Conservation (phyloP, 2,888 invertebrate genomes). For the Athrips mouffetella region DNA sequence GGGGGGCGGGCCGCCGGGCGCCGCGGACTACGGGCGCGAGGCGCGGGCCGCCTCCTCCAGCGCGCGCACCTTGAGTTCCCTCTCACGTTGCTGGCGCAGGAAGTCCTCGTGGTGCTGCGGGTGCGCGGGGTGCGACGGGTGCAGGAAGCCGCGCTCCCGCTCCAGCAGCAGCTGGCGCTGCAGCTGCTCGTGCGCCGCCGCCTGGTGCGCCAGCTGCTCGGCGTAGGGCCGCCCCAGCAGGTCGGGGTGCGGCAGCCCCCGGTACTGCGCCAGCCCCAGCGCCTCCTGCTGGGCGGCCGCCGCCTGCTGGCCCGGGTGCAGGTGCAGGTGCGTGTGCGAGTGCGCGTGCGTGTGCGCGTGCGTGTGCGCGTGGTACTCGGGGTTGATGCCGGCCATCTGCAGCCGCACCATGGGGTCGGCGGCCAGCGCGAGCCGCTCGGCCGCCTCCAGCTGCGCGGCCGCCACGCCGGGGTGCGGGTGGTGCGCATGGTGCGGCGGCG, state of each 20-base stretch:
- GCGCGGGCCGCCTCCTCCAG: constrained; percentile 90
- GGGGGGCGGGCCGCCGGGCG: constrained; percentile 17
- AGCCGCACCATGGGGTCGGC: constrained; percentile 95
- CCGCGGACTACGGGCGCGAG: constrained; percentile 57
- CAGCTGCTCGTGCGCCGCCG: constrained; percentile 90
- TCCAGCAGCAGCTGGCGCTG: constrained; percentile 91
- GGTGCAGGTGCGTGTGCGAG: constrained; percentile 91
- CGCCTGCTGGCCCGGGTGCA: constrained; percentile 86
- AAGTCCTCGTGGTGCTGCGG: constrained; percentile 74
- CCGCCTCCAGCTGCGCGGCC: constrained; percentile 83
- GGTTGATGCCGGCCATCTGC: constrained; percentile 94
- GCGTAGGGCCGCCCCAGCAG: constrained; percentile 89
- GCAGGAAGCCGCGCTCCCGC: constrained; percentile 83
- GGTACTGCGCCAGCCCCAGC: constrained; percentile 71
- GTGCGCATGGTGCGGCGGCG: constrained; percentile 78
- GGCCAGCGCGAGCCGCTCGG: constrained; percentile 89
- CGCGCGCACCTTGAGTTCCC: constrained; percentile 90
- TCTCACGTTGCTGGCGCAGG: constrained; percentile 88
- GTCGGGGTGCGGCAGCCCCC: constrained; percentile 86
- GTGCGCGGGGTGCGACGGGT: constrained; percentile 69
- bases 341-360: constrained; percentile 95
- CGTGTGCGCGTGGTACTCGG: constrained; percentile 94
- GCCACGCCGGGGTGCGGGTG: constrained; percentile 73
- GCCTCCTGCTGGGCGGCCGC: constrained; percentile 83
- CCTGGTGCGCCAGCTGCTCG: constrained; percentile 88